Evolutionary conservation across 1,140 invertebrate species (phyloP).

Genomic region (Drosophila mojavensis): DNA sequence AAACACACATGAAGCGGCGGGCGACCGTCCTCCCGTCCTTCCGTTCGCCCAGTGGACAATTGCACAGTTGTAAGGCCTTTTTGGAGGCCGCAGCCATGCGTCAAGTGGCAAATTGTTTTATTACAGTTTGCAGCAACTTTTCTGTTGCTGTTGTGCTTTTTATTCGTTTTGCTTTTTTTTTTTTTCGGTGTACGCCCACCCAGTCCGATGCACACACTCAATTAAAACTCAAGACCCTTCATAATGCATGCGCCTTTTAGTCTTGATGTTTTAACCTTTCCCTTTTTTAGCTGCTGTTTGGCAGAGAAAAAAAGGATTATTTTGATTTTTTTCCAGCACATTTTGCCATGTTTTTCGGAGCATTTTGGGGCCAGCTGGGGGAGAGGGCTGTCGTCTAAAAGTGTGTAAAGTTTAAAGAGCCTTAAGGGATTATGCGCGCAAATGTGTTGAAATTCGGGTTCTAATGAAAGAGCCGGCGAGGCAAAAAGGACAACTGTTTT

Average conservation of each 20-base stretch:
- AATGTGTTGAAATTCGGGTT: constrained; percentile 80
- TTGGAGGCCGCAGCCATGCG: constrained; percentile 41
- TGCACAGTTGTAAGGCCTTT: constrained; percentile 19
- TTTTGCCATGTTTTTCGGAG: constrained; percentile 53
- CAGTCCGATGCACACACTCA: constrained; percentile 65
- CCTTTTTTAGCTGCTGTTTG: constrained; percentile 30
- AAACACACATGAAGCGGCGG: constrained; percentile 38
- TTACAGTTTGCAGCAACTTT: constrained; percentile 65
- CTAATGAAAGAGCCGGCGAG: constrained; percentile 56
- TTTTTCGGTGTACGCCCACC: constrained; percentile 25
- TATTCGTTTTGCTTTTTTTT: background rate
- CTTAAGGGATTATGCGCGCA: constrained; percentile 82
- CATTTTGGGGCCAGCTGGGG: constrained; percentile 29
- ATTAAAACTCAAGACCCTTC: constrained; percentile 83
- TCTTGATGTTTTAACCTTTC: constrained; percentile 77
- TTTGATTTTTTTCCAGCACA: constrained; percentile 44
- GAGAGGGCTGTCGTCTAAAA: constrained; percentile 50
- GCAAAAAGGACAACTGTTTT: constrained; percentile 58
- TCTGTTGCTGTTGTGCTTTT: constrained; percentile 24
- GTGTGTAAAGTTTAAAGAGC: constrained; percentile 84
- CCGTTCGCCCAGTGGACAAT: background rate
- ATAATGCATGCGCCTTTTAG: constrained; percentile 78
- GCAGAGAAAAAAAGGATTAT: constrained; percentile 67
- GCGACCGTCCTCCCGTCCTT: background rate
- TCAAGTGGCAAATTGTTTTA: constrained; percentile 76